Base-by-base conservation (phyloP, 2,888 invertebrate genomes). In the Odontocolon sp. region DNA sequence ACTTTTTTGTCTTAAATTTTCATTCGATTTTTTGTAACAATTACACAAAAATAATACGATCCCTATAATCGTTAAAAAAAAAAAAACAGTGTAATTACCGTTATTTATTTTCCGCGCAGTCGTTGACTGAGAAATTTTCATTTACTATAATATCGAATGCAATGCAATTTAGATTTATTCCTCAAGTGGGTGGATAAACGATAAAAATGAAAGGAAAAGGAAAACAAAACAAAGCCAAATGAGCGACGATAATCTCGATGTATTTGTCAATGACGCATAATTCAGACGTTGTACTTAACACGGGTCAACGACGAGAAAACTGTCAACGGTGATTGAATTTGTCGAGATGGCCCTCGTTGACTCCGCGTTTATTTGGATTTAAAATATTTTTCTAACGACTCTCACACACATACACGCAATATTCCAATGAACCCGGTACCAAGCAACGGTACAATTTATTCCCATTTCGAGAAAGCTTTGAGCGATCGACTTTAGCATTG, bases 271-370 rank as follows among this genome's bases (percentile, higher is more conserved):
- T 64, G 4, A 26, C 33, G 23, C 36, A 38, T 64, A 21, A 47
- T 40, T 38, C 63, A 31, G 45, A 63, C 16, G 54, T 77, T 63
- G 72, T 77, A 68, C 72, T 73, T 77, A 64, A 68, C 33, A 63
- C 9, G 38, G 63, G 28, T 21, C 18, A 47, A 61, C 56, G 61
- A 69, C 64, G 72, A 79, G 40, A 42, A 40, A 61, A 54, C 21
- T 59, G 57, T 70, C 54, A 47, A 61, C 31, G 42, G 50, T 63
- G 33, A 42, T 36, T 47, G 9, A 50, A 50, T 45, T 28, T 38
- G 42, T 28, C 8, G 61, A 63, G 33, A 23, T 47, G 69, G 26
- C 54, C 33, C 31, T 47, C 47, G 47, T 28, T 28, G 11, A 31
- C 2, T 23, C 33, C 56, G 42, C 33, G 40, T 31, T 67, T 67